phyloP scores from a whole-genome alignment of 2,113 vertebrate genomes.

The Brachyistius frenatus region DNA sequence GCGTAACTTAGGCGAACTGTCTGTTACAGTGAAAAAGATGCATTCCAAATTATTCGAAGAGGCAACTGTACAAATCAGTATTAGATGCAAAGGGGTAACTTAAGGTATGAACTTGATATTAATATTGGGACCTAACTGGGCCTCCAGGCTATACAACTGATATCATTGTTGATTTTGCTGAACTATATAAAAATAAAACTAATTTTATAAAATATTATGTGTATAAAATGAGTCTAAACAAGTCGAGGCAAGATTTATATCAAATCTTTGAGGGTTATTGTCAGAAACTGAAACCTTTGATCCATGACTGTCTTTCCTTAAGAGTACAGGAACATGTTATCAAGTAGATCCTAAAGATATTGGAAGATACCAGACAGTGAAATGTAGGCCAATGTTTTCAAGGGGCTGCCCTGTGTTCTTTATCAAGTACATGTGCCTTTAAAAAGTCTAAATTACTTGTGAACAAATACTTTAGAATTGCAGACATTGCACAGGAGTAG shows the following conservation, averaged over 20 bases:
- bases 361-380: slow-evolving; percentile 24
- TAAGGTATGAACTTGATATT: no score
- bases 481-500: neutral
- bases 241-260: neutral
- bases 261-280: neutral
- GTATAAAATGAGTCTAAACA: neutral
- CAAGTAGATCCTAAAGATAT: slow-evolving; percentile 39
- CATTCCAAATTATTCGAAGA: no score
- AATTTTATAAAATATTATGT: no score
- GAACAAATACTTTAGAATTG: neutral
- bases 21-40: no score
- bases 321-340: slow-evolving; percentile 60
- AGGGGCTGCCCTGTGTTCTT: slow-evolving; percentile 1
- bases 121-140: no score
- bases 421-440: neutral
- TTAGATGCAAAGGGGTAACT: no score
- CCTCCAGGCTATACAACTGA: no score
- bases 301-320: slow-evolving; percentile 23
- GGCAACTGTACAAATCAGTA: no score
- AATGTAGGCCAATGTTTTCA: slow-evolving; percentile 13
- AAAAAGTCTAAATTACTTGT: neutral
- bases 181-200: no score
- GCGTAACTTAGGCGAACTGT: no score
- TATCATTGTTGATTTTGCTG: no score
- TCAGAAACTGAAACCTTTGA: slow-evolving; percentile 57